Conservation (phyloP, 2,113 vertebrate species). For the Psephotus haematonotus region DNA sequence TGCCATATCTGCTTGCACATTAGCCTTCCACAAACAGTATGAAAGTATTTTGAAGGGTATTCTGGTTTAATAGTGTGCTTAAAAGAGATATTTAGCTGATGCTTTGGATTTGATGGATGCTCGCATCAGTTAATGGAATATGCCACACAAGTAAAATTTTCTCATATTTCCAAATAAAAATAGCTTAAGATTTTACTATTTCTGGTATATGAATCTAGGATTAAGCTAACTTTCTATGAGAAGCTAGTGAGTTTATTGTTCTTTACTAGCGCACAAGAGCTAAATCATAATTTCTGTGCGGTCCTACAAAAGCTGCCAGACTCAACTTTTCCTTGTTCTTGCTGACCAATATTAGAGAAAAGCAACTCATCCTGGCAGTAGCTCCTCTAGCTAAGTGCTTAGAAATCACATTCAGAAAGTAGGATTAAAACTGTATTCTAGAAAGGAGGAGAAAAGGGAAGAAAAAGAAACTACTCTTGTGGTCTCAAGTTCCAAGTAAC, state of each 20-base stretch:
- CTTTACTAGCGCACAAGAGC: background rate
- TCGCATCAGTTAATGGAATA: background rate
- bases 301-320: background rate
- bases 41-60: background rate
- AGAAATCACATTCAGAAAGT: background rate
- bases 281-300: background rate
- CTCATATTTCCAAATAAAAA: background rate
- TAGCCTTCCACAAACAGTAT: background rate
- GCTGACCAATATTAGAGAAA: background rate
- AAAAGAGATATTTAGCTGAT: background rate
- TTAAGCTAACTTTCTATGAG: background rate
- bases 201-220: background rate
- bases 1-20: background rate
- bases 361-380: background rate
- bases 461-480: background rate
- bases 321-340: background rate
- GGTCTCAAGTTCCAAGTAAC: background rate
- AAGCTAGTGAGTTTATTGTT: background rate
- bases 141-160: background rate
- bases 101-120: background rate
- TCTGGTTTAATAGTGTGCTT: background rate
- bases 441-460: background rate
- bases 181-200: background rate
- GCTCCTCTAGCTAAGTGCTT: background rate
- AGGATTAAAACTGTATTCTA: background rate